Conservation (phyloP, 2,888 invertebrate species). For the Agrochola lota region DNA sequence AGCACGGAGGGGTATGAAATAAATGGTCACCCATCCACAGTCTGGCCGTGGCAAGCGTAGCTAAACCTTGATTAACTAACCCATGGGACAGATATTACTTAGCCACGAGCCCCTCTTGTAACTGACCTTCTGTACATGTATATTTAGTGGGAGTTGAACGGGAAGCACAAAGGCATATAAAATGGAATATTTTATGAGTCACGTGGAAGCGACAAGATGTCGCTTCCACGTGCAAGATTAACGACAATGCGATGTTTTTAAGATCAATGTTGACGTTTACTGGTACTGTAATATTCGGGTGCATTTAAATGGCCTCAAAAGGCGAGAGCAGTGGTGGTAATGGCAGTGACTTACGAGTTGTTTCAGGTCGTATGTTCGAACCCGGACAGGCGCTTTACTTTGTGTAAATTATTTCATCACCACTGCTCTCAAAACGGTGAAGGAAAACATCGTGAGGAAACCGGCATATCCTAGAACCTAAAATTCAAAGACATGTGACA, state of each 20-base stretch:
- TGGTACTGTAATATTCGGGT: neutral
- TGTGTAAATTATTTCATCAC: too few relatives aligned
- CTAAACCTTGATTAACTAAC: too few relatives aligned
- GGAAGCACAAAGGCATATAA: slow-evolving; percentile 35
- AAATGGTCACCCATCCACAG: neutral
- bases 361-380: too few relatives aligned
- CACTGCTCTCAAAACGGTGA: too few relatives aligned
- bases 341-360: too few relatives aligned
- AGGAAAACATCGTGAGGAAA: too few relatives aligned
- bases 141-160: neutral
- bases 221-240: slow-evolving; percentile 36
- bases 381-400: too few relatives aligned
- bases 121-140: neutral
- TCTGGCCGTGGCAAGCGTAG: too few relatives aligned
- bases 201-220: slow-evolving; percentile 35
- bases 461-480: too few relatives aligned
- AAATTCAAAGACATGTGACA: too few relatives aligned
- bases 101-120: neutral
- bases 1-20: neutral
- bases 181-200: slow-evolving; percentile 53
- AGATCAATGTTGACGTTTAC: neutral
- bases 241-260: slow-evolving; percentile 17
- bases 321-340: too few relatives aligned
- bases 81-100: too few relatives aligned
- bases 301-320: neutral